Evolutionary conservation across 2,797 vertebrate species (phyloP), one percentile per base, ranked within the genome.

Genomic region (Chelonia mydas): DNA sequence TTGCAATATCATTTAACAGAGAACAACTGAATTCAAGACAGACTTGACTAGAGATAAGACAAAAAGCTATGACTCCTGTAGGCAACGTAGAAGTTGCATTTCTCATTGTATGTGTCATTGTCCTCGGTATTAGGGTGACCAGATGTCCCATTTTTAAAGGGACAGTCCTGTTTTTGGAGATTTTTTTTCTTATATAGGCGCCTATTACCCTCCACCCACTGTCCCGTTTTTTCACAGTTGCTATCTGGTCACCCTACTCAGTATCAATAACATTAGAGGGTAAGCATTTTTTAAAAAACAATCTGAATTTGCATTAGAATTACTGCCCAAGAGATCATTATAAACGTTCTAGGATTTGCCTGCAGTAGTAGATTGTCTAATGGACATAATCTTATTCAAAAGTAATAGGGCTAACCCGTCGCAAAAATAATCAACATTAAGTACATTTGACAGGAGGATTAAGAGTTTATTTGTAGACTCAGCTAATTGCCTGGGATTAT

Each of bases 291-390:
- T 87, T 27, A 59, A 86, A 54, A 61, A 77, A 1, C 13, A 41
- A 88, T 77, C 41, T 72, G 50, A 90, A 76, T 84, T 91, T 91
- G 10, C 27, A 61, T 3, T 2, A 90, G 51, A 88, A 96, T 68
- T 31, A 68, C 77, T 7, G 81, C 21, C 45, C 83, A 61, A 86
- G 37, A 84, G 78, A 84, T 50, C 31, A 13, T 23, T 61, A n/a
- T 37, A 23, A 72, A 4, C 21, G 6, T 33, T 5, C 50, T 55
- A 86, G 27, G 68, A 88, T 86, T 90, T 1, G 1, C 12, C 33
- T 87, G 25, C 45, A 1, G 0, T 0, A 77, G 28, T 13, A 45
- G 15, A 27, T 1, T 27, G 17, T 50, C 61, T 68, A 90, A 81
- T 33, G 45, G 78, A 53, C 41, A 27, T 87, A 76, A 7, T 90